Base-by-base conservation (phyloP, 1,140 invertebrate species). In the Aphelenchoides fujianensis region DNA sequence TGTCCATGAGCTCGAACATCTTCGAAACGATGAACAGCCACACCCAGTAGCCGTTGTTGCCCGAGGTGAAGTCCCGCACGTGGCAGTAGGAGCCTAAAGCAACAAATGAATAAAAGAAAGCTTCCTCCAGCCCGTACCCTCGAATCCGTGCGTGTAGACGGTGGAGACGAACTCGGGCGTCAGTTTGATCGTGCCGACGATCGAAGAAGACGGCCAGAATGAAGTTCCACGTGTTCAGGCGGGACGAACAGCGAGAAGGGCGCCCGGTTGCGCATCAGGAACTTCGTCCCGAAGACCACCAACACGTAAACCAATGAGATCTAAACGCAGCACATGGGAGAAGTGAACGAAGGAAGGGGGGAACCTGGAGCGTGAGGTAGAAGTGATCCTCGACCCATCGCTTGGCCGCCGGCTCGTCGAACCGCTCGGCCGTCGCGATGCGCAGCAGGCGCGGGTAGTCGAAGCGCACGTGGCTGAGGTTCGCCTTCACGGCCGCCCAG, bases 251-350 rank as follows among this genome's bases (percentile, higher is more conserved):
- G 86, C 83, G 95, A 90, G 86, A 92, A 97, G 82, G 91, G 90
- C 52, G 90, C 90, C 75, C 95, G 89, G 80, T 90, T 90, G 78
- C 91, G 89, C 96, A 99, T 98, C 78, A 91, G 91, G 79, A 91
- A 89, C 85, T 95, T 92, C n/a, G 92, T 92, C 68, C 91, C 91
- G 85, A 97, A 98, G 81, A 99, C 93, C 37, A 96, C 87, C 32
- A 95, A 87, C 89, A 98, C 91, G 83, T 99, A 98, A 71, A 94
- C 87, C 69, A 91, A 91, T 59, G 78, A 84, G 9, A 78, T 27
- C 82, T n/a, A n/a, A n/a, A n/a, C n/a, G n/a, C n/a, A n/a, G n/a
- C n/a, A n/a, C n/a, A n/a, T n/a, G n/a, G n/a, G n/a, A n/a, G n/a
- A n/a, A n/a, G n/a, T n/a, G n/a, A n/a, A n/a, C n/a, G n/a, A n/a